phyloP scores from a whole-genome alignment of 2,797 vertebrate genomes.

The Sphenodon punctatus region DNA sequence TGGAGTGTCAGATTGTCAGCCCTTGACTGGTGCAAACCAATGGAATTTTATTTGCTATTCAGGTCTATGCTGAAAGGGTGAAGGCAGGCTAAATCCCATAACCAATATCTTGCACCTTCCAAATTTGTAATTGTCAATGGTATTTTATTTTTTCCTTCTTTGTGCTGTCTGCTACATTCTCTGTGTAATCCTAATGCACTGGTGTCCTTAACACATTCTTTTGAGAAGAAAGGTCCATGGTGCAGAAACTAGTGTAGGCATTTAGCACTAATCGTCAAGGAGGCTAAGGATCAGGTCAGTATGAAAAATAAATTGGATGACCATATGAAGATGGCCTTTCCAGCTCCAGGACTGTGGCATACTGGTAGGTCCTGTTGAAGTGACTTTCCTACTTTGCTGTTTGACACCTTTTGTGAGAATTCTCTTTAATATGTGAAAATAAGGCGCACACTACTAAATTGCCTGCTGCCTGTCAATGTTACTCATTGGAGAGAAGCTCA shows the following conservation, averaged over 20 bases:
- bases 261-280: background rate
- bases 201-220: background rate
- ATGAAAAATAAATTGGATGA: background rate
- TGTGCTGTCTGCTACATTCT: too few relatives aligned
- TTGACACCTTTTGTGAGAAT: background rate
- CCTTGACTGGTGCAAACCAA: background rate
- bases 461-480: background rate
- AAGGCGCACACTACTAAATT: too few relatives aligned
- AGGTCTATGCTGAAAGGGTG: background rate
- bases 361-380: background rate
- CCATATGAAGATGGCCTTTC: background rate
- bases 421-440: background rate
- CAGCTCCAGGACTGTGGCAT: background rate
- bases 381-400: background rate
- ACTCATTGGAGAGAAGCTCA: rapidly evolving
- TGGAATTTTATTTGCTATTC: conserved; percentile 1
- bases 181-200: background rate
- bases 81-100: rapidly evolving
- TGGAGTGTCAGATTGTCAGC: conserved; percentile 7
- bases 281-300: background rate
- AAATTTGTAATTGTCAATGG: too few relatives aligned
- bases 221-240: background rate
- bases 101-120: background rate
- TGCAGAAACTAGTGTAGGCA: background rate
- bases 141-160: too few relatives aligned